Base-by-base conservation (phyloP, 2,113 vertebrate species). In the Sinocyclocheilus rhinocerous region DNA sequence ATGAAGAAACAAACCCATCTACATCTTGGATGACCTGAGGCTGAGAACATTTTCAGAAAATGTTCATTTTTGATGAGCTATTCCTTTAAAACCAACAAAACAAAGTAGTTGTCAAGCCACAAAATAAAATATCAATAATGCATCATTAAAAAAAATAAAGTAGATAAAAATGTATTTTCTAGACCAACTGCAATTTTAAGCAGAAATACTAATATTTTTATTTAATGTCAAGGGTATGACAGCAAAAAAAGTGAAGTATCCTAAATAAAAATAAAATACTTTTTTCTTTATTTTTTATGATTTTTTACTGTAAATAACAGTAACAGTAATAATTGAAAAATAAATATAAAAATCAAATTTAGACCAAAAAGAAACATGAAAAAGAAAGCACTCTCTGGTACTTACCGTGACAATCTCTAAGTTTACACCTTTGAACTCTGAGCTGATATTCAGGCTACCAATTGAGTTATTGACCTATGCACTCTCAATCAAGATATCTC, bases 391-490 rank as follows among this genome's bases (percentile, higher is more conserved):
- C 65, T 95, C 91, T 94, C 94, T 97, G 94, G 94, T 99, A 99
- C 97, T 99, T 97, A 99, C 98, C 97, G 95, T 95, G 94, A 96
- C 86, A 94, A 94, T 95, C 95, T 97, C 97, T 97, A 98, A 99
- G 97, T 96, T 97, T 98, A 98, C 96, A 96, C 96, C 96, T 95
- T 90, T 97, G 96, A 98, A 96, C 97, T 97, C 97, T 98, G 97
- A 98, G 97, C 95, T 97, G 97, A 97, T 98, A 98, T 97, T 98
- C 97, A 98, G 98, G 98, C 98, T 99, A 99, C 98, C 97, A 95
- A 91, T 92, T 92, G 92, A 92, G 92, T 91, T 88, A 96, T 97
- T 96, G 96, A 97, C 94, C 96, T 97, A 96, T 96, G 98, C 98
- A 99, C 97, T 99, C 97, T 95, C 96, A 97, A 98, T 97, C 95